Evolutionary conservation across 2,113 vertebrate genomes (phyloP), one percentile per base, ranked within the genome.

Genomic region (Neotoma lepida): DNA sequence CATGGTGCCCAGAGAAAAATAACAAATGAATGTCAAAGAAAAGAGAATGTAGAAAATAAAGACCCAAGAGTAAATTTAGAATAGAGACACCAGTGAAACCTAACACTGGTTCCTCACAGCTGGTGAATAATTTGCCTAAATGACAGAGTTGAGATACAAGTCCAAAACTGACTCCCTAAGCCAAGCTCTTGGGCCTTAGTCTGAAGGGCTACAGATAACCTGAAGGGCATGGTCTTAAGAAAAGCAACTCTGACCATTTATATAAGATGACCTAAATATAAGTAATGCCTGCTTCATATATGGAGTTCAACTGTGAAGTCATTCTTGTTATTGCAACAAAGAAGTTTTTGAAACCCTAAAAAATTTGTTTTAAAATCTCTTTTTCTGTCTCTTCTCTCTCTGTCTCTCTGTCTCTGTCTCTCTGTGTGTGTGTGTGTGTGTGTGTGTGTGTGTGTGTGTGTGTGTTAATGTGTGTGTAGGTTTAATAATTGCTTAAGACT

Each of bases 1-100:
- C 39, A 76, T 2, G 51, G 84, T 91, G 9, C 51, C 78, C 30
- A 81, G 94, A 88, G 28, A 88, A n/a, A 44, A 94, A 78, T 20
- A 86, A 15, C 46, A 88, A 86, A 73, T 76, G 80, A 46, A 77
- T 86, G 51, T 89, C 28, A 41, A 73, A 89, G 78, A 94, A 95
- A 89, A 41, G 33, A 35, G 51, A 87, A 61, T 35, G 13, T 90
- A 93, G 68, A 24, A 92, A 86, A 92, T 70, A 71, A 86, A 86
- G 18, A 86, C 41, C 88, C 12, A 39, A 49, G 88, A 86, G 78
- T 41, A 81, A 28, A 76, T 30, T 81, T 46, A 76, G 1, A 41
- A 24, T 0, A 86, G 39, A n/a, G 15, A 84, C 26, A 24, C 66
- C n/a, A 70, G 82, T 33, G 86, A 85, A 80, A 5, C 35, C 49